phyloP scores from a whole-genome alignment of 2,888 invertebrate genomes.

The Bombylius discolor region DNA sequence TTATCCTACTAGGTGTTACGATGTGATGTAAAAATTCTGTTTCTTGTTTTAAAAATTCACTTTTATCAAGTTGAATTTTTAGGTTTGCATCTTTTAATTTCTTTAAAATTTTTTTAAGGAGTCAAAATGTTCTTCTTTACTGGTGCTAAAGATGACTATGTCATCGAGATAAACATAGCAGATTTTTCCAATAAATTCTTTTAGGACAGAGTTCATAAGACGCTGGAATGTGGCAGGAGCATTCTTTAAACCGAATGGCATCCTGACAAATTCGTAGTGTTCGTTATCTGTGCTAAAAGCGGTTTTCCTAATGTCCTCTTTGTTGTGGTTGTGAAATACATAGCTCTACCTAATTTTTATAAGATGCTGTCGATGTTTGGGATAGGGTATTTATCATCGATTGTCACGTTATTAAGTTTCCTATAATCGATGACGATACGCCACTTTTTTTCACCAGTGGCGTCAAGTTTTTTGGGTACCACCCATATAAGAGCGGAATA shows the following conservation, averaged over 20 bases:
- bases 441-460: conserved; percentile 11
- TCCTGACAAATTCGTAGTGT: background rate
- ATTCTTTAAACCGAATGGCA: background rate
- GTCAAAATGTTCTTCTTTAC: too few relatives aligned
- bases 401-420: background rate
- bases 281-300: background rate
- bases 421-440: conserved; percentile 14
- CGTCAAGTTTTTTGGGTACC: conserved; percentile 1
- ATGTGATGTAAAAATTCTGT: background rate
- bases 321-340: background rate
- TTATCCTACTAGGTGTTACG: background rate
- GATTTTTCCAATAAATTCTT: background rate
- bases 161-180: background rate
- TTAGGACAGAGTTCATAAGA: background rate
- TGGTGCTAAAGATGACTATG: background rate
- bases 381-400: background rate
- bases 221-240: background rate
- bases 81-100: too few relatives aligned
- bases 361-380: background rate
- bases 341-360: background rate
- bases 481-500: conserved; percentile 9
- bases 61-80: background rate
- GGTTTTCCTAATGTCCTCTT: background rate
- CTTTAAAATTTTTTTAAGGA: too few relatives aligned
- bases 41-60: conserved; percentile 5